These are phyloP conservation scores for Coluber constrictor DNA, from an alignment of 2,797 vertebrate genomes.

Conservation along the genomic window DNA sequence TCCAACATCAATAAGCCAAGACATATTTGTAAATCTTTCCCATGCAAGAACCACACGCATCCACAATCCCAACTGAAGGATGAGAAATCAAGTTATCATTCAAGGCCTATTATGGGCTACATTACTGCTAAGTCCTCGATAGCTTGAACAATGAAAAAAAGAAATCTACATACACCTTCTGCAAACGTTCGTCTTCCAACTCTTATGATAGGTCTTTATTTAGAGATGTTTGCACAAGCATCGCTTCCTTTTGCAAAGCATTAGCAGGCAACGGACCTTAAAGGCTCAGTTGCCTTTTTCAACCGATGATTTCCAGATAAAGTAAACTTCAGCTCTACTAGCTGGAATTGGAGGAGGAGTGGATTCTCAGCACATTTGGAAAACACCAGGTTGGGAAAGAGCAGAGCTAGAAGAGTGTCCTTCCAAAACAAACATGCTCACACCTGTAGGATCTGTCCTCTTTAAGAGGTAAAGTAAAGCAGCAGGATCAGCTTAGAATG, in stretches of 20 bases:
- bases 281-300: background rate
- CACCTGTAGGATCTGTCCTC: background rate
- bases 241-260: background rate
- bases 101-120: background rate
- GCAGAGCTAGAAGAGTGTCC: background rate
- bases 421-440: background rate
- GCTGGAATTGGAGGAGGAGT: background rate
- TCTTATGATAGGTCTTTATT: background rate
- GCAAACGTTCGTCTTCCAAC: background rate
- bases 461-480: background rate
- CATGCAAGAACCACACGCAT: background rate
- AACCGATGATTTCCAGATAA: background rate
- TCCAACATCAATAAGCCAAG: background rate
- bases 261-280: background rate
- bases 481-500: background rate
- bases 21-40: background rate
- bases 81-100: background rate
- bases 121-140: background rate
- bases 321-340: background rate
- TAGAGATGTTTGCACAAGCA: background rate
- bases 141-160: background rate
- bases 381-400: background rate
- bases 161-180: background rate
- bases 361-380: background rate
- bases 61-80: background rate